A percentile compares a stretch with the other conserved stretches of the same genome.
Evolutionary conservation across 1,140 invertebrate genomes (phyloP).

Genomic region (Lepidurus packardi): DNA sequence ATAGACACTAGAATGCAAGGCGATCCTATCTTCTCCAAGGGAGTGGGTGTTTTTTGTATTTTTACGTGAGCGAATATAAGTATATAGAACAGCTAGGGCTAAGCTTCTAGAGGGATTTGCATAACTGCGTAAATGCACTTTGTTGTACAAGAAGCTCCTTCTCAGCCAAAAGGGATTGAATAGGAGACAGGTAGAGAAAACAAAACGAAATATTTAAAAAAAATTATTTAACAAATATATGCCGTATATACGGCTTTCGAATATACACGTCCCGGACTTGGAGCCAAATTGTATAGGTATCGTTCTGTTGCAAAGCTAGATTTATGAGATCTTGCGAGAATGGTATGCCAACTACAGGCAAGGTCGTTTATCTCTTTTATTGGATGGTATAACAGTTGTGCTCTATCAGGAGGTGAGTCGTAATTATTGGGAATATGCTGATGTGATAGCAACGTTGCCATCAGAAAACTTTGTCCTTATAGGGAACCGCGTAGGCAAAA

Average conservation of each 20-base stretch:
- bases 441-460: slow-evolving; percentile 3
- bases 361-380: slow-evolving; percentile 18
- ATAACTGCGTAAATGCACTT: not conserved
- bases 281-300: no score
- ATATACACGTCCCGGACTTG: no score
- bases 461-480: not conserved
- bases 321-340: not conserved
- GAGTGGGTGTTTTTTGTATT: not conserved
- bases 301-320: not conserved
- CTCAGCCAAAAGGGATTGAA: not conserved
- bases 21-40: not conserved
- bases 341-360: not conserved
- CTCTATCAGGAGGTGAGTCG: not conserved
- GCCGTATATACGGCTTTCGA: no score
- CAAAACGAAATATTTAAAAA: no score
- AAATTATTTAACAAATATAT: not conserved
- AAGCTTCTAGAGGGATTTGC: not conserved
- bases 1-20: not conserved
- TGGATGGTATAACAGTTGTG: not conserved
- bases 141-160: not conserved
- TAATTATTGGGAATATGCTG: not conserved
- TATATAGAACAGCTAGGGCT: not conserved
- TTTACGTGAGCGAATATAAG: not conserved
- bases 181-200: not conserved
- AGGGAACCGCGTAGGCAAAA: not conserved